Percentiles rank a stretch among this genome's conserved stretches.
Evolutionary conservation across 2,113 vertebrate genomes (phyloP).

Genomic region (Lichenostomus cassidix): DNA sequence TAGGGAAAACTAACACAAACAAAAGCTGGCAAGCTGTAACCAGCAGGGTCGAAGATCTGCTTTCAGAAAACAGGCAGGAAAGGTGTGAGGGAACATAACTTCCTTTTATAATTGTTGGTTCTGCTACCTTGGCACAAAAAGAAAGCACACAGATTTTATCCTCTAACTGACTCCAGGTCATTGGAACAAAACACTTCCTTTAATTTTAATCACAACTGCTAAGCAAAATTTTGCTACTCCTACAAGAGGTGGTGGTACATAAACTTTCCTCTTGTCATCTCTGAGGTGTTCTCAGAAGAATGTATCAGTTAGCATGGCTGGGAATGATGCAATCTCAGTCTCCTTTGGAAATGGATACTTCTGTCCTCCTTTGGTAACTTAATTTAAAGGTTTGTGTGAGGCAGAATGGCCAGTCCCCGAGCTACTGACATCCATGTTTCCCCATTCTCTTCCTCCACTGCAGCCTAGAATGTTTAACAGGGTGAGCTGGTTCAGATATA

Average conservation of each 20-base stretch:
- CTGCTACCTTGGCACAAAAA: slow-evolving; percentile 41
- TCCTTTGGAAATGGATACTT: neutral
- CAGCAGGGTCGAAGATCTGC: neutral
- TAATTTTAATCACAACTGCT: slow-evolving; percentile 11
- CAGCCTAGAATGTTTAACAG: neutral
- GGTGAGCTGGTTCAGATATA: neutral
- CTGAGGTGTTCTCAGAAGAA: neutral
- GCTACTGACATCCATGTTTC: neutral
- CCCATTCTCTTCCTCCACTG: neutral
- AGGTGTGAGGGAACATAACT: slow-evolving; percentile 51
- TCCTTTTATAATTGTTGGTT: slow-evolving; percentile 41
- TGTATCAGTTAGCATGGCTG: neutral
- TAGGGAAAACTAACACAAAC: neutral
- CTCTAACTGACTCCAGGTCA: neutral
- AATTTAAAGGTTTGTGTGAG: neutral
- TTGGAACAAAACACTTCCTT: slow-evolving; percentile 35
- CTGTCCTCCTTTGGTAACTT: neutral
- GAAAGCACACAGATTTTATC: neutral
- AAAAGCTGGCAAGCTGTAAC: neutral
- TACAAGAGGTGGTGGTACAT: neutral
- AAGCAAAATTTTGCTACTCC: neutral
- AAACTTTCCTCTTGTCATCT: neutral
- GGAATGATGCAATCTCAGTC: neutral
- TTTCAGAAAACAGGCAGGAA: slow-evolving; percentile 58
- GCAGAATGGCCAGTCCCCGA: neutral